A percentile compares a stretch with the other conserved stretches of the same genome.
Conservation (phyloP, 2,113 vertebrate genomes). For the Pangasianodon gigas region DNA sequence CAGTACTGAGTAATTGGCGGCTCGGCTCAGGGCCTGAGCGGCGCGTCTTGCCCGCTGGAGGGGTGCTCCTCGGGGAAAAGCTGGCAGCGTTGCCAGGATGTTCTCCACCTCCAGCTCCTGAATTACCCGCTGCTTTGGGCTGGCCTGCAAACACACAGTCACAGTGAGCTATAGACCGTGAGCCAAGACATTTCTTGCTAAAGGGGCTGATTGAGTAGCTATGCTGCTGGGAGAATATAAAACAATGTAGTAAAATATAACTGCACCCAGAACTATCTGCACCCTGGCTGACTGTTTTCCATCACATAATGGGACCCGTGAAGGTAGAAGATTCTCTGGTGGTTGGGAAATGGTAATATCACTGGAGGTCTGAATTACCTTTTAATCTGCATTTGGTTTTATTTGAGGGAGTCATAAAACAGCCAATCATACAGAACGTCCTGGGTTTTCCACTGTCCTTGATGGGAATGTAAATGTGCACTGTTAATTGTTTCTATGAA, state of each 20-base stretch:
- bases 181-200: neutral
- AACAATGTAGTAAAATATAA: slow-evolving; percentile 6
- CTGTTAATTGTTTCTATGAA: neutral
- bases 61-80: slow-evolving; percentile 56
- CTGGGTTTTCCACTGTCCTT: neutral
- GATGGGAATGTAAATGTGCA: neutral
- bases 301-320: too few species aligned
- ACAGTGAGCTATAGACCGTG: neutral
- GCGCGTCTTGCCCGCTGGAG: slow-evolving; percentile 58
- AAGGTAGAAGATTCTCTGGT: neutral
- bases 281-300: neutral
- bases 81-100: slow-evolving; percentile 58
- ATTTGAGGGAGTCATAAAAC: neutral
- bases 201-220: slow-evolving; percentile 9
- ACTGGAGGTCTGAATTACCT: neutral
- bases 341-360: neutral
- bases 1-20: slow-evolving; percentile 60
- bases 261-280: neutral
- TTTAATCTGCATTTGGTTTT: neutral
- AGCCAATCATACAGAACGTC: neutral
- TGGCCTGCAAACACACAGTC: slow-evolving; percentile 57
- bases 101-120: slow-evolving; percentile 61
- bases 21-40: slow-evolving; percentile 65
- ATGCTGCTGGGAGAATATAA: neutral
- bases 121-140: slow-evolving; percentile 53